Conservation (phyloP, 2,888 invertebrate genomes). For the Melanargia galathea region DNA sequence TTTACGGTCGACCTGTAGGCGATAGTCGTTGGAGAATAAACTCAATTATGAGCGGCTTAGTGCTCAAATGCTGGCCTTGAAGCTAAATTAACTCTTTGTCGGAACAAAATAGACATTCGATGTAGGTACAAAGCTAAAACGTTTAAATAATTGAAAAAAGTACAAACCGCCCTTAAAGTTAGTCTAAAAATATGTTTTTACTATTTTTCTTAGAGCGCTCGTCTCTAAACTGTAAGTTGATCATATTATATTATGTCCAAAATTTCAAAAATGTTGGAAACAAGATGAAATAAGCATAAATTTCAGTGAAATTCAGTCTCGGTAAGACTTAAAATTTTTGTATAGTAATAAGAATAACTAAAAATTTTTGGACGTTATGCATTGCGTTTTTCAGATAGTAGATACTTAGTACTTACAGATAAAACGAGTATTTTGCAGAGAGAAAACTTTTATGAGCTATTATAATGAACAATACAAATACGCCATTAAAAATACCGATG, state of each 20-base stretch:
- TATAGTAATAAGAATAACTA: too few species aligned
- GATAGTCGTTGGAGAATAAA: slow-evolving; percentile 8
- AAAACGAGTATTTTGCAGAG: not conserved
- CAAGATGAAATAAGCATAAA: too few species aligned
- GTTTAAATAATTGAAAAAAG: not conserved
- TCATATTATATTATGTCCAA: too few species aligned
- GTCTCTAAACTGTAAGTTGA: too few species aligned
- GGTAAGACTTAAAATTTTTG: too few species aligned
- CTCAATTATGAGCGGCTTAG: slow-evolving; percentile 12
- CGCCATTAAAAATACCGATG: not conserved
- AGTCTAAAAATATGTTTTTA: too few species aligned
- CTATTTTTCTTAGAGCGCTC: too few species aligned
- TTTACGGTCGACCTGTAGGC: slow-evolving; percentile 1
- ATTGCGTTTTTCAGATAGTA: too few species aligned
- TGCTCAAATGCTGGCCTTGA: not conserved
- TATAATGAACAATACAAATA: not conserved
- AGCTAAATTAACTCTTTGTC: not conserved
- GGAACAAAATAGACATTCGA: slow-evolving; percentile 1
- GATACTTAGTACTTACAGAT: too few species aligned
- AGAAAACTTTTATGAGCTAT: not conserved
- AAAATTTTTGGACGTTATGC: too few species aligned
- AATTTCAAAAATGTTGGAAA: too few species aligned
- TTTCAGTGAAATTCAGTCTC: too few species aligned
- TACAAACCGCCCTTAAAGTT: not conserved
- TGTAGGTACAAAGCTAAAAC: not conserved